Base-by-base conservation (phyloP, 2,113 vertebrate genomes). In the Smithornis capensis region DNA sequence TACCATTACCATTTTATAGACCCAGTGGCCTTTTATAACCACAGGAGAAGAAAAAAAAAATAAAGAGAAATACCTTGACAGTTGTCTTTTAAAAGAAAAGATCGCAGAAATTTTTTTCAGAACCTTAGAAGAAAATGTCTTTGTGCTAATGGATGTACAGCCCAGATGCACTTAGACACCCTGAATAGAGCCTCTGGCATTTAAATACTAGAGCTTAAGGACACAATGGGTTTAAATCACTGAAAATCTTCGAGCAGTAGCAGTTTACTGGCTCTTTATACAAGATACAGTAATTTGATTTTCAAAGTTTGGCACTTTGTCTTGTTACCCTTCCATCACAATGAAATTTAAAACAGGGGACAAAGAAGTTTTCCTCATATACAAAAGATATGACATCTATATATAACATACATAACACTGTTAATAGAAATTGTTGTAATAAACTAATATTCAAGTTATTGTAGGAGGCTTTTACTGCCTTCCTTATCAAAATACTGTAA, bases 51-150 rank as follows among this genome's bases (percentile, higher is more conserved):
- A 89, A 85, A 94, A 65, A 55, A 70, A 29, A 25, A 74, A 3
- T 63, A 40, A 86, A 74, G 24, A 87, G 42, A 93, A 96, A 83
- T 91, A 73, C 12, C 62, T 60, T 15, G 3, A 65, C 23, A 37
- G 37, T 88, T 87, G 35, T 88, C 50, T 97, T 97, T 92, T 74
- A 23, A 37, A 92, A 93, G 62, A 84, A 89, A 96, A 69, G 40
- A 78, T 23, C 74, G 52, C 31, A 73, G 31, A 94, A 45, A 24
- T 33, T 63, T 53, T 96, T 90, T 33, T 88, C 49, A 55, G 25
- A 76, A 81, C 19, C 35, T 89, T 89, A 68, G 42, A 87, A 94
- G 10, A 70, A 22, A 3, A 71, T 55, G 81, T 92, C 84, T 65
- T 31, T 70, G 18, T 85, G 24, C 63, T 95, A 93, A 92, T 93